Evolutionary conservation across 2,113 vertebrate genomes (phyloP).

Genomic region (Corythaixoides concolor): DNA sequence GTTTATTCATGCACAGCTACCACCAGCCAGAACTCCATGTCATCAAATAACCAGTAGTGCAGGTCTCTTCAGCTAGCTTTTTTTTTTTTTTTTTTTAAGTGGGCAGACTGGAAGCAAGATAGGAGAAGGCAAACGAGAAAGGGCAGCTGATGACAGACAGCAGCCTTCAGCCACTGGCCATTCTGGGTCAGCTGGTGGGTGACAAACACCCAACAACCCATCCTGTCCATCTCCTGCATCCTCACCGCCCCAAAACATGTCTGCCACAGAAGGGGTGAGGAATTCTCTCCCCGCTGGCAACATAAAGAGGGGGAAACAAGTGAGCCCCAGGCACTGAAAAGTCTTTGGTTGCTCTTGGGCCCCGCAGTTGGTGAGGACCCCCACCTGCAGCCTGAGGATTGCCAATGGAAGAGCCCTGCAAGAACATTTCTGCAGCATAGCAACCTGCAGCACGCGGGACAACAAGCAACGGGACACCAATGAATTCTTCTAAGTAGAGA

Average conservation of each 20-base stretch:
- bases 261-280: neutral
- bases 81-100: neutral
- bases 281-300: neutral
- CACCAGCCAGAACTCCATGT: neutral
- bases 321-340: neutral
- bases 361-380: accelerated
- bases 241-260: neutral
- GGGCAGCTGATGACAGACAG: neutral
- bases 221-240: neutral
- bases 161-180: neutral
- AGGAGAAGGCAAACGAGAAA: neutral
- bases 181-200: neutral
- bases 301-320: neutral
- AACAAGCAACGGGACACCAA: accelerated
- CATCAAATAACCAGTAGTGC: conserved; percentile 11
- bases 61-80: neutral
- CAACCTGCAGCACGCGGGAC: accelerated
- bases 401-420: neutral
- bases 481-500: neutral
- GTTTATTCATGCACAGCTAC: conserved; percentile 43
- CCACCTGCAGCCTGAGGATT: neutral
- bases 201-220: neutral
- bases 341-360: neutral
- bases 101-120: neutral
- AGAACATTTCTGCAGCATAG: neutral